Evolutionary conservation across 2,113 vertebrate genomes (phyloP), one percentile per base, ranked within the genome.

Genomic region (Myrmophylax atrothorax): DNA sequence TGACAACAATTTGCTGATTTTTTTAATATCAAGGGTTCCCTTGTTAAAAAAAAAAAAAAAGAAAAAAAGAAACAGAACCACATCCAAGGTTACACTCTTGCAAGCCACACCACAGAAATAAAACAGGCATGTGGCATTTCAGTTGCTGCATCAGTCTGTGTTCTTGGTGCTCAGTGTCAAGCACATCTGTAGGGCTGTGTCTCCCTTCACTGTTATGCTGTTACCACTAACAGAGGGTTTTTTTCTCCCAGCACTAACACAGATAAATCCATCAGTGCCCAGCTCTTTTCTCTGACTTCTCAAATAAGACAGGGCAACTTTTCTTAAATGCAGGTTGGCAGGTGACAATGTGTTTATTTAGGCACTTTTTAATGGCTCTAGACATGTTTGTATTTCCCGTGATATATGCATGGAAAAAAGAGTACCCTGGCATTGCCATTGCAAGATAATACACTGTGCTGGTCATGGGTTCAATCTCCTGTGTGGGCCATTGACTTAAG

Each of bases 341-440:
- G 64, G 38, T 55, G 76, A 80, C 46, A 58, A 26, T 17, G 31
- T 58, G 85, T 75, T 87, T 95, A 31, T 69, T 90, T 53, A 67
- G 90, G 18, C n/a, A 16, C 22, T 69, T 93, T 73, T 85, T 86
- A 94, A 78, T 68, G 63, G 56, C 60, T 75, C 42, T 74, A 73
- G 86, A 55, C 8, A 6, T 20, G 42, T 84, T 86, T 94, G 69
- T 46, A 18, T 87, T 94, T 56, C 64, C 64, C 47, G 20, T 87
- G 72, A 89, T 29, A 7, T n/a, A 73, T 12, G 52, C 31, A 33
- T 79, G 58, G 80, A 84, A 94, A 93, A 38, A 84, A 35, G 92
- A 74, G 33, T 7, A 47, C 24, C 58, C 38, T 8, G 6, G 64
- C 20, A 4, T 29, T 50, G 60, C 73, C 25, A 2, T 1, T 47